phyloP scores from a whole-genome alignment of 2,113 vertebrate genomes.

The Brachyistius frenatus region DNA sequence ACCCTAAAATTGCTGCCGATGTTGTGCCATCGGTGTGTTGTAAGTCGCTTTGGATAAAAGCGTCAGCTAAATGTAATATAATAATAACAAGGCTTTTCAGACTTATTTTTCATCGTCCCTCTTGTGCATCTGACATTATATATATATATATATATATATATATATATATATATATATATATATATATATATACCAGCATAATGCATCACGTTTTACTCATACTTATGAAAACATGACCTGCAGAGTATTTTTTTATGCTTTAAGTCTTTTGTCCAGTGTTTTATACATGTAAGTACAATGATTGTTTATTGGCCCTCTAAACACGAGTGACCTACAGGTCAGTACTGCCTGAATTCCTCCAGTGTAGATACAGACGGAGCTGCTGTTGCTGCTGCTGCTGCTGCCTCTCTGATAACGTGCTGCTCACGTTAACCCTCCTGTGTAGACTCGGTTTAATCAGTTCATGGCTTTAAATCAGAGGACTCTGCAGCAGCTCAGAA shows the following conservation, averaged over 20 bases:
- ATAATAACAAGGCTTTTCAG: not conserved
- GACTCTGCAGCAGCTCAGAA: constrained; percentile 22
- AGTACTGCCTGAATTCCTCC: no score
- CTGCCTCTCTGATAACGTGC: not conserved
- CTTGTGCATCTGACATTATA: no score
- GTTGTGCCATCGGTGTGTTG: no score
- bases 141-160: no score
- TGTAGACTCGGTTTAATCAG: constrained; percentile 15
- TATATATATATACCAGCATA: not conserved
- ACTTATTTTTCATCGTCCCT: no score
- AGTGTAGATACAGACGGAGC: no score
- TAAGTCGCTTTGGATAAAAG: no score
- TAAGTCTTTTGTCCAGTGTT: not conserved
- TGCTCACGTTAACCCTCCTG: not conserved
- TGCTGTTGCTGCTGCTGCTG: no score
- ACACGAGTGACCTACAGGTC: not conserved
- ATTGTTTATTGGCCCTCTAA: not conserved
- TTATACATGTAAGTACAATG: not conserved
- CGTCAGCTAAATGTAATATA: no score
- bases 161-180: no score
- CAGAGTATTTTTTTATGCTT: no score
- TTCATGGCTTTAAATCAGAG: constrained; percentile 24
- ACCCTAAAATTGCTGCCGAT: no score
- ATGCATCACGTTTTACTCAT: not conserved
- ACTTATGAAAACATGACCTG: not conserved